Percentiles rank a stretch among this genome's conserved stretches.
Conservation (phyloP, 1,140 invertebrate species). For the Teleopsis dalmanni region DNA sequence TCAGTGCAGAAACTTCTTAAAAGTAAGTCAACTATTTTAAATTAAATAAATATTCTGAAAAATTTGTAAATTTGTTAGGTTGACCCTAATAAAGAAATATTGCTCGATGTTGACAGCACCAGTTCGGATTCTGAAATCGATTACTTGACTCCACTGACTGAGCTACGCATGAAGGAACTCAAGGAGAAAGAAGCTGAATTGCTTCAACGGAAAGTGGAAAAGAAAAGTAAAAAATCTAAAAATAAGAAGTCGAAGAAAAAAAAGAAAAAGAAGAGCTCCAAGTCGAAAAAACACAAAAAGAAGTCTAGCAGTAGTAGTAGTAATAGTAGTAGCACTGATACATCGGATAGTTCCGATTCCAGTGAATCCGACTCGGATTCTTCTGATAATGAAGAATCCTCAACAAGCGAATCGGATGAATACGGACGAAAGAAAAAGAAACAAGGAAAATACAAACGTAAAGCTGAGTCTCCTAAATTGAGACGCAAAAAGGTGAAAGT, state of each 20-base stretch:
- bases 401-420: conserved; percentile 35
- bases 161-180: conserved; percentile 68
- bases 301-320: conserved; percentile 2
- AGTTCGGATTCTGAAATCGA: conserved; percentile 82
- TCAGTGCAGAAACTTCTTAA: conserved; percentile 93
- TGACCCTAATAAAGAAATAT: conserved; percentile 79
- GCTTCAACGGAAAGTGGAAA: conserved; percentile 13
- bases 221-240: conserved; percentile 15
- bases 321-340: neutral
- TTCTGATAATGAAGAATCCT: conserved; percentile 39
- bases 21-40: conserved; percentile 51
- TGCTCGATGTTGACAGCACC: conserved; percentile 91
- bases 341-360: conserved; percentile 1
- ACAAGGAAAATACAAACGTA: conserved; percentile 38
- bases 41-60: neutral
- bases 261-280: conserved; percentile 18
- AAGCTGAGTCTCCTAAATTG: conserved; percentile 28
- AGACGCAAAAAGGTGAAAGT: conserved; percentile 37
- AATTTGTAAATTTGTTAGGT: conserved; percentile 44
- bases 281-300: conserved; percentile 20
- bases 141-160: conserved; percentile 73
- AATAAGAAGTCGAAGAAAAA: conserved; percentile 15
- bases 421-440: conserved; percentile 39
- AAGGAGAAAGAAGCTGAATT: conserved; percentile 14
- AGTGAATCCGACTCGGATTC: conserved; percentile 26